Percentiles rank a stretch among this genome's conserved stretches.
These are phyloP conservation scores for Pseudotriccus pelzelni DNA, from an alignment of 2,797 vertebrate species.

Conservation along the genomic window DNA sequence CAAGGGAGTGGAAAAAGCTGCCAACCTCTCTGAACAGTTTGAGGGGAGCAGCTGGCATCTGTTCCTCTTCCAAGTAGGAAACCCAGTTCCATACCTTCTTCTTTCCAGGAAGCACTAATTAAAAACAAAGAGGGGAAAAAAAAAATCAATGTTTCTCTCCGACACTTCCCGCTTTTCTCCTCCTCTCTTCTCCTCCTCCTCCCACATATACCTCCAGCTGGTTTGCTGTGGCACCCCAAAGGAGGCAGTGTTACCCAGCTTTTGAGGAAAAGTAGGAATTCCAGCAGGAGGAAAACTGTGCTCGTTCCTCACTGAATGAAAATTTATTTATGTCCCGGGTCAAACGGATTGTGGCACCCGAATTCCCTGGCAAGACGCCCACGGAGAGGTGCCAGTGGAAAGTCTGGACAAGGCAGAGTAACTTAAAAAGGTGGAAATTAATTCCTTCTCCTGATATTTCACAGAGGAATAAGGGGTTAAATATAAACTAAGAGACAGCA, in stretches of 20 bases:
- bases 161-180: not conserved
- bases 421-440: not conserved
- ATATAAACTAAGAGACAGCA: not conserved
- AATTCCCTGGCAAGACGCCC: not conserved
- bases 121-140: not conserved
- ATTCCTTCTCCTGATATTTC: not conserved
- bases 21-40: conserved; percentile 92
- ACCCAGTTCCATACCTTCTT: conserved; percentile 91
- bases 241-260: not conserved
- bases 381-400: not conserved
- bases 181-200: not conserved
- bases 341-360: not conserved
- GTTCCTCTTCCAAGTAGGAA: conserved; percentile 89
- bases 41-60: conserved; percentile 82
- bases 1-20: not conserved
- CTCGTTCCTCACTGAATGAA: not conserved
- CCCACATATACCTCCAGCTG: not conserved
- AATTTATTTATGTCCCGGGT: not conserved
- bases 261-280: not conserved
- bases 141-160: not conserved
- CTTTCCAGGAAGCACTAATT: conserved; percentile 76
- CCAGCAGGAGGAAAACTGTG: not conserved
- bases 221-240: not conserved
- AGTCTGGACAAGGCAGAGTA: not conserved
- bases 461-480: not conserved